phyloP scores from a whole-genome alignment of 2,797 vertebrate species.

The Champsocephalus gunnari region DNA sequence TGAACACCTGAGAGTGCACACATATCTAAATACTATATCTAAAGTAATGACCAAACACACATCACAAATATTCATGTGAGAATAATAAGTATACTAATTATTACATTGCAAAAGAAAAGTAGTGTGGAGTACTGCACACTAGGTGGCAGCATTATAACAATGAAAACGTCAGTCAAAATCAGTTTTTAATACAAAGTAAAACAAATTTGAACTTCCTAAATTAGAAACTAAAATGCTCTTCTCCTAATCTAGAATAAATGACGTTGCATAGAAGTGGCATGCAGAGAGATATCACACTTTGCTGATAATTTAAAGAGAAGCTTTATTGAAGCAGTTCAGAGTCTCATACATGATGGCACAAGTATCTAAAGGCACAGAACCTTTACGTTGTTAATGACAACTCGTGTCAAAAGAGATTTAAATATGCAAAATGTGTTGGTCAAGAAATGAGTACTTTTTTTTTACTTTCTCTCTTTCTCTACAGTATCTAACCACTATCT shows the following conservation, averaged over 20 bases:
- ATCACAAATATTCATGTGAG: not conserved
- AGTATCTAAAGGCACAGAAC: slow-evolving; percentile 33
- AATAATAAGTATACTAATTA: not conserved
- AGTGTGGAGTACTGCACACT: slow-evolving; percentile 15
- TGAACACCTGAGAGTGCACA: not conserved
- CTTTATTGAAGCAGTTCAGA: slow-evolving; percentile 80
- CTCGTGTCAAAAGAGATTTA: slow-evolving; percentile 69
- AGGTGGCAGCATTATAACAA: slow-evolving; percentile 28
- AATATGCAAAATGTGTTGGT: slow-evolving; percentile 57
- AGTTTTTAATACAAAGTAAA: not conserved
- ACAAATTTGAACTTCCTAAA: not conserved
- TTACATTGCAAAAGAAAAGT: not conserved
- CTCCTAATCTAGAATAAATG: not conserved
- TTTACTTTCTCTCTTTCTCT: slow-evolving; percentile 9
- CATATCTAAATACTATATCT: not conserved
- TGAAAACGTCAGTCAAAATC: not conserved
- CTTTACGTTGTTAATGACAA: slow-evolving; percentile 40
- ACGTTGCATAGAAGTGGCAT: not conserved
- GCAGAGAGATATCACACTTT: not conserved
- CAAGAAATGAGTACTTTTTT: slow-evolving; percentile 30
- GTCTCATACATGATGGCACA: slow-evolving; percentile 58
- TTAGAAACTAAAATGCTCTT: not conserved
- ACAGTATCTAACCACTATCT: slow-evolving; percentile 37
- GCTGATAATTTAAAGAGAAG: slow-evolving; percentile 50
- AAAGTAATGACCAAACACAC: not conserved